Conservation (phyloP, 2,113 vertebrate species). For the Apeltes quadracus region DNA sequence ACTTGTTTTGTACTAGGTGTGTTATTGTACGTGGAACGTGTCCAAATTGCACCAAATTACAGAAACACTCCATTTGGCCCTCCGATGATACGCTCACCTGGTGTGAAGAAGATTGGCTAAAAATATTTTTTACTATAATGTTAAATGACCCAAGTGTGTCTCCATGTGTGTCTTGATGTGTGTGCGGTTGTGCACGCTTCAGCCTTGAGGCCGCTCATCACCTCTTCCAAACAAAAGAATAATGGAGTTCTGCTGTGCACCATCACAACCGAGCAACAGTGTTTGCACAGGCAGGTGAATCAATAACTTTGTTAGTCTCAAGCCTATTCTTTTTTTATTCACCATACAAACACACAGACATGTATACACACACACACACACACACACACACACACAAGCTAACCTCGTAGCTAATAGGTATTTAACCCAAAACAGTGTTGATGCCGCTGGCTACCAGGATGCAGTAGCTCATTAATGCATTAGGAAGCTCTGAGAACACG, state of each 20-base stretch:
- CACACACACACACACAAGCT: background rate
- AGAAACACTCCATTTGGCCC: background rate
- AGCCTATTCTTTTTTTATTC: conserved; percentile 3
- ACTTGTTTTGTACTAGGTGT: background rate
- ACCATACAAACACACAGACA: background rate
- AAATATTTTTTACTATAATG: background rate
- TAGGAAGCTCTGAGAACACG: background rate
- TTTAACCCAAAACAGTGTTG: conserved; percentile 19
- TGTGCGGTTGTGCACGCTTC: background rate
- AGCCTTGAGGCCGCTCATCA: conserved; percentile 29
- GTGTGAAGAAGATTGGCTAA: background rate
- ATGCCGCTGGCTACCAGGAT: conserved; percentile 9
- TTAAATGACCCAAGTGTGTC: background rate
- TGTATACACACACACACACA: background rate
- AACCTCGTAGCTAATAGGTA: conserved; percentile 12
- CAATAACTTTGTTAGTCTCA: conserved; percentile 39
- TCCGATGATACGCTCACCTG: background rate
- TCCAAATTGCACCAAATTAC: background rate
- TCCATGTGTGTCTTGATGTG: background rate
- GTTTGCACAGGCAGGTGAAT: conserved; percentile 34
- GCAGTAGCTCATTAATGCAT: conserved; percentile 17
- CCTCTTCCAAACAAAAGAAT: conserved; percentile 36
- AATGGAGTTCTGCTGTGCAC: conserved; percentile 33
- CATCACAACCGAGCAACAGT: conserved; percentile 33
- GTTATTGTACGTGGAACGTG: background rate